A percentile compares a stretch with the other conserved stretches of the same genome.
phyloP scores from a whole-genome alignment of 2,797 vertebrate species.

The Siniperca scherzeri region DNA sequence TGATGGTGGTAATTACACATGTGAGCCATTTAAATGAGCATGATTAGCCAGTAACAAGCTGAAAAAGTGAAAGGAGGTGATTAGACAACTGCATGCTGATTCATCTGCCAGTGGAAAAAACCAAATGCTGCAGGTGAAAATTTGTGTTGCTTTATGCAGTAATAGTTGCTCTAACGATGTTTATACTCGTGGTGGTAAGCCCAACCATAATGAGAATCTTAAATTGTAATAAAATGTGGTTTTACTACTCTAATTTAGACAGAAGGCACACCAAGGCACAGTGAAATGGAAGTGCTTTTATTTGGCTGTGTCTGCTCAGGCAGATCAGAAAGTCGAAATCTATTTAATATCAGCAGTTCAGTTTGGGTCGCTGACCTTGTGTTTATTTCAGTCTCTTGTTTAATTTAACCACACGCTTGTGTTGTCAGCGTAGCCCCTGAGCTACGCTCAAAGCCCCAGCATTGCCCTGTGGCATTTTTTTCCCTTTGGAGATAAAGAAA shows the following conservation, averaged over 20 bases:
- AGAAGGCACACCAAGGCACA: constrained; percentile 25
- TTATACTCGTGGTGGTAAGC: constrained; percentile 50
- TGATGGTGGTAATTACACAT: constrained; percentile 80
- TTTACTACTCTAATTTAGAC: constrained; percentile 58
- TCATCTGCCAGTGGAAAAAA: constrained; percentile 67
- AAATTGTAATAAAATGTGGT: constrained; percentile 65
- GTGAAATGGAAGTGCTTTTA: constrained; percentile 46
- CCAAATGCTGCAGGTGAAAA: constrained; percentile 72
- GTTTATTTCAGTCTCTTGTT: constrained; percentile 76
- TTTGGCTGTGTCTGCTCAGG: constrained; percentile 35
- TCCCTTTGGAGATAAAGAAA: constrained; percentile 64
- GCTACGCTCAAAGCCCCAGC: constrained; percentile 65
- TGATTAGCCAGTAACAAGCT: constrained; percentile 80
- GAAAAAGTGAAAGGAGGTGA: constrained; percentile 80
- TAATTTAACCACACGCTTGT: constrained; percentile 72
- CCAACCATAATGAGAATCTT: constrained; percentile 54
- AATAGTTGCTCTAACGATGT: constrained; percentile 65
- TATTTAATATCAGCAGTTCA: constrained; percentile 57
- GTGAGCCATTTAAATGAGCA: constrained; percentile 78
- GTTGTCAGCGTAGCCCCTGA: constrained; percentile 66
- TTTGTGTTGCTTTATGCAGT: constrained; percentile 61
- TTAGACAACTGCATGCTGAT: constrained; percentile 75
- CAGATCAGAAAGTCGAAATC: constrained; percentile 58
- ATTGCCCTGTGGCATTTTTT: constrained; percentile 68
- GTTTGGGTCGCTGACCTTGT: constrained; percentile 61